Evolutionary conservation across 2,888 invertebrate genomes (phyloP), one percentile per base, ranked within the genome.

Genomic region (Marasmarcha lunaedactyla): DNA sequence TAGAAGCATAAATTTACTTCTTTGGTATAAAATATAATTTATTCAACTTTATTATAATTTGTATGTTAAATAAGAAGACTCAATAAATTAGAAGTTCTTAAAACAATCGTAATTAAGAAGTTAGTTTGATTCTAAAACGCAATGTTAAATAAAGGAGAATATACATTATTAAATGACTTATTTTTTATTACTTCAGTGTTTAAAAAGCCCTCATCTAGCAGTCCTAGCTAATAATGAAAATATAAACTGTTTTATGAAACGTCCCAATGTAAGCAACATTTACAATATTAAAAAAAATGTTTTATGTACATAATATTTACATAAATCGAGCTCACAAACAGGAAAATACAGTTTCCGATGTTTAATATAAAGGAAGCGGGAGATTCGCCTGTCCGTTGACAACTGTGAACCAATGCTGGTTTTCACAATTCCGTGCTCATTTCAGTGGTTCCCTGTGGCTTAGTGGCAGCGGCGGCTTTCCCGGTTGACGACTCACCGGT

Each of bases 391-490:
- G 20, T 20, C 20, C 3, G 20, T 20, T 20, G 20, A 5, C n/a
- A n/a, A n/a, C 20, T 20, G 20, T 20, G 7, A 20, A 20, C 20
- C 3, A 20, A 20, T 20, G 7, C 20, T 20, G 30, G 4, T 9
- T 30, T 52, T 83, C 63, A 88, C 59, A 89, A 85, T 71, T 89
- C 89, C 47, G 89, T 89, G 69, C 89, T 89, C 89, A 89, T 89
- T 78, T 89, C 89, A 44, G 87, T 84, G 26, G 65, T 50, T 36
- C 56, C 63, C 13, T 69, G 54, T 35, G 69, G 55, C 47, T 70
- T 67, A 54, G 53, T 57, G 51, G 54, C 54, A 52, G 67, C 54
- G 45, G 41, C 50, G n/a, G 20, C 12, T 10, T 52, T 63, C 49
- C 63, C 56, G 54, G 60, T 45, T 36, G 48, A 50, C 41, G 50